phyloP scores from a whole-genome alignment of 2,113 vertebrate genomes.

The Hydrochoerus hydrochaeris region DNA sequence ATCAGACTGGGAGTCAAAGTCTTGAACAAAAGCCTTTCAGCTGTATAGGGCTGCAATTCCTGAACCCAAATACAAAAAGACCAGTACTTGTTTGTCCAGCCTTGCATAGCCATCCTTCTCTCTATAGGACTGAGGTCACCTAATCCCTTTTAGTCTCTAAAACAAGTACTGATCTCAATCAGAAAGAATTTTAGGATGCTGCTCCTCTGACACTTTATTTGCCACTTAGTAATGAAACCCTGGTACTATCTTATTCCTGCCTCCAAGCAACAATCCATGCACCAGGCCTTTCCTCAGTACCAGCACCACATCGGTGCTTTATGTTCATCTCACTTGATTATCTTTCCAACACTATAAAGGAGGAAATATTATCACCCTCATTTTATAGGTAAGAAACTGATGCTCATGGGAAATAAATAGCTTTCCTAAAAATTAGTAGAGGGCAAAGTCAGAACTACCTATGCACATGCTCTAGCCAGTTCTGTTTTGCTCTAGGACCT shows the following conservation, averaged over 20 bases:
- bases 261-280: neutral
- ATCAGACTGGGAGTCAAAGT: neutral
- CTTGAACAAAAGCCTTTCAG: neutral
- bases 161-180: neutral
- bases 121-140: neutral
- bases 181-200: neutral
- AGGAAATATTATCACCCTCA: neutral
- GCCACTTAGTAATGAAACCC: neutral
- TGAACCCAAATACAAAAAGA: neutral
- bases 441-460: neutral
- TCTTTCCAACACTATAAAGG: neutral
- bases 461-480: neutral
- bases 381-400: slow-evolving; percentile 1
- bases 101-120: neutral
- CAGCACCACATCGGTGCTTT: neutral
- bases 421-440: neutral
- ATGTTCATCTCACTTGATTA: neutral
- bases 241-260: neutral
- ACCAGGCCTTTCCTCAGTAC: neutral
- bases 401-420: neutral
- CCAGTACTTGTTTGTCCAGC: neutral
- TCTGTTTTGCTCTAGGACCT: neutral
- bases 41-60: neutral
- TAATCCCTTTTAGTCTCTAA: neutral
- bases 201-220: neutral